Evolutionary conservation across 2,888 invertebrate genomes (phyloP).

Genomic region (Aleiodes leptofemur): DNA sequence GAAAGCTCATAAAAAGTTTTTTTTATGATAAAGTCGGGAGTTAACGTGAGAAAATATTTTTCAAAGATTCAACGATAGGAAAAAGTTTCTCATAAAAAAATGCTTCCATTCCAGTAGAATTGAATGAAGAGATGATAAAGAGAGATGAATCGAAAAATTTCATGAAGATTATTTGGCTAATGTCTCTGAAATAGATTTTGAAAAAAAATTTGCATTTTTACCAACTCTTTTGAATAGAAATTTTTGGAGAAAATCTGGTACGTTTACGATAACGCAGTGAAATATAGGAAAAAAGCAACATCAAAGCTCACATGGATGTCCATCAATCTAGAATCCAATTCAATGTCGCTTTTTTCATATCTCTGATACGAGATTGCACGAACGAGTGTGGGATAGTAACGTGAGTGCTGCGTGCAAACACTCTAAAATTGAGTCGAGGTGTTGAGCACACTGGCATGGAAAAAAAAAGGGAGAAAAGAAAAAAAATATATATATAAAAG

Average conservation of each 20-base stretch:
- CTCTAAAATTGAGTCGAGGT: conserved; percentile 47
- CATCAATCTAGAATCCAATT: conserved; percentile 33
- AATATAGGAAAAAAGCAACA: conserved; percentile 19
- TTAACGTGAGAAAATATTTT: conserved; percentile 1
- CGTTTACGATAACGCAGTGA: background rate
- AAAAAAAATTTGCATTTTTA: background rate
- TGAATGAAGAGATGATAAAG: too few relatives aligned
- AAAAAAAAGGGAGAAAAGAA: background rate
- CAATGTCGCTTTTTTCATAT: conserved; percentile 27
- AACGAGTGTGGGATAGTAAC: conserved; percentile 27
- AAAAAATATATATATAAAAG: background rate
- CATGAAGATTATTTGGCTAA: too few relatives aligned
- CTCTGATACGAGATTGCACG: conserved; percentile 11
- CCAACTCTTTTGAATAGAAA: background rate
- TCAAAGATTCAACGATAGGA: conserved; percentile 2
- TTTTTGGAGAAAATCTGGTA: background rate
- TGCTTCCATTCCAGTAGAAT: too few relatives aligned
- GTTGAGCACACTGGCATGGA: conserved; percentile 5
- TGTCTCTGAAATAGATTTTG: too few relatives aligned
- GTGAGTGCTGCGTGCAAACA: conserved; percentile 46
- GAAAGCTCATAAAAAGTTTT: too few relatives aligned
- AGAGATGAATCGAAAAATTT: too few relatives aligned
- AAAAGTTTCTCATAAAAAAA: background rate
- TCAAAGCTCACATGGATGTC: conserved; percentile 27
- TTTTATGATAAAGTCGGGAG: too few relatives aligned